Evolutionary conservation across 2,888 invertebrate species (phyloP).

Genomic region (Acholoe squamosa): DNA sequence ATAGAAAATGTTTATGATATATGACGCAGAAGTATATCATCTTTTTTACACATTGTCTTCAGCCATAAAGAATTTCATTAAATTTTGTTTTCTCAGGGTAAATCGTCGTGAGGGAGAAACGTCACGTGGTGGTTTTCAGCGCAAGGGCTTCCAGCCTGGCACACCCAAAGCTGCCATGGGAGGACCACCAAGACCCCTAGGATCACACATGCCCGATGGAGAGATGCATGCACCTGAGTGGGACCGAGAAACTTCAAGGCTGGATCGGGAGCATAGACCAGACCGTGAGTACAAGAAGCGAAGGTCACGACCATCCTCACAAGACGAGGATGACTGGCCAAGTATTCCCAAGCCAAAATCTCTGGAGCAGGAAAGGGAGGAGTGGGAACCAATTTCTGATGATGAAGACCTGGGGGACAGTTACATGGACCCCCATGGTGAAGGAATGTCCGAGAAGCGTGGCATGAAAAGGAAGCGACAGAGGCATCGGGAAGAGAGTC

Average conservation of each 20-base stretch:
- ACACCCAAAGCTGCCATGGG: background rate
- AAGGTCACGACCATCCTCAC: background rate
- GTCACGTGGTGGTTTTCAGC: background rate
- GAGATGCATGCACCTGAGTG: background rate
- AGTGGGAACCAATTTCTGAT: slow-evolving; percentile 53
- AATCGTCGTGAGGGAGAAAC: background rate
- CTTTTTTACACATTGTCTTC: no score
- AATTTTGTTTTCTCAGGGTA: no score
- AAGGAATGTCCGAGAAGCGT: no score
- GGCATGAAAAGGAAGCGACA: background rate
- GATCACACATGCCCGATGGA: background rate
- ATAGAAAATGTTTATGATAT: no score
- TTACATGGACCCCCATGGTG: background rate
- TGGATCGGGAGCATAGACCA: background rate
- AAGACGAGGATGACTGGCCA: slow-evolving; percentile 35
- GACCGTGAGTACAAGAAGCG: background rate
- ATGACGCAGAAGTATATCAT: no score
- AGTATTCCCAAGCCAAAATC: background rate
- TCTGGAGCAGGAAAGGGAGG: slow-evolving; percentile 41
- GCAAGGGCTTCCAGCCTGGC: background rate
- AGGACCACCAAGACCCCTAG: background rate
- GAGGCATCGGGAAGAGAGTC: background rate
- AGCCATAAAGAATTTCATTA: no score
- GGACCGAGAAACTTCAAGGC: background rate
- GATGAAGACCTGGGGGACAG: slow-evolving; percentile 36